Evolutionary conservation across 2,888 invertebrate species (phyloP).

Genomic region (Trissolcus brochymenae): DNA sequence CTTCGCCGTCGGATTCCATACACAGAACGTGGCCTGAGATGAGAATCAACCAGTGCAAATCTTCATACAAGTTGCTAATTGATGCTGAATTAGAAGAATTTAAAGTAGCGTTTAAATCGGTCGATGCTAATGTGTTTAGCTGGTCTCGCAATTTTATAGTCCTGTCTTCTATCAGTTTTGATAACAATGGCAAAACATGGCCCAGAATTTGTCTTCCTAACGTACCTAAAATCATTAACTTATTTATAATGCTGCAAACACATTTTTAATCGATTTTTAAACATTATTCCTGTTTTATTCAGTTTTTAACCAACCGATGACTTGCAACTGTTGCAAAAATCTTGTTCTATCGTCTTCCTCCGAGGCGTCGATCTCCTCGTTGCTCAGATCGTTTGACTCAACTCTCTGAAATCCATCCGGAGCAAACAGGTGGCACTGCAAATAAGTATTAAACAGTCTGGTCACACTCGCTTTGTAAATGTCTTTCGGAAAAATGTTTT

Average conservation of each 20-base stretch:
- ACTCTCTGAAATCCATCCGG: conserved; percentile 85
- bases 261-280: no score
- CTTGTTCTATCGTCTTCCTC: conserved; percentile 83
- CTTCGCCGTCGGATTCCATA: conserved; percentile 83
- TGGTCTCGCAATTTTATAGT: conserved; percentile 79
- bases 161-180: conserved; percentile 82
- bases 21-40: conserved; percentile 84
- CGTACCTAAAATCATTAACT: conserved; percentile 71
- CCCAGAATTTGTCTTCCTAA: conserved; percentile 81
- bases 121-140: conserved; percentile 69
- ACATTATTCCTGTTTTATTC: no score
- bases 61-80: conserved; percentile 86
- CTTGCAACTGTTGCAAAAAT: conserved; percentile 85
- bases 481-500: conserved; percentile 74
- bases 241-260: no score
- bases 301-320: conserved; percentile 79
- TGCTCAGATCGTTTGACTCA: conserved; percentile 75
- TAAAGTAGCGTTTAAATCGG: conserved; percentile 53
- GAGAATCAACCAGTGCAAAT: conserved; percentile 92
- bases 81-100: conserved; percentile 66
- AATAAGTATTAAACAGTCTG: conserved; percentile 87
- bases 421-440: conserved; percentile 87
- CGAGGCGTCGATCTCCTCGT: conserved; percentile 80
- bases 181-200: conserved; percentile 82
- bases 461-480: conserved; percentile 74